Conservation (phyloP, 2,113 vertebrate species). For the Apistogramma diplotaenia region DNA sequence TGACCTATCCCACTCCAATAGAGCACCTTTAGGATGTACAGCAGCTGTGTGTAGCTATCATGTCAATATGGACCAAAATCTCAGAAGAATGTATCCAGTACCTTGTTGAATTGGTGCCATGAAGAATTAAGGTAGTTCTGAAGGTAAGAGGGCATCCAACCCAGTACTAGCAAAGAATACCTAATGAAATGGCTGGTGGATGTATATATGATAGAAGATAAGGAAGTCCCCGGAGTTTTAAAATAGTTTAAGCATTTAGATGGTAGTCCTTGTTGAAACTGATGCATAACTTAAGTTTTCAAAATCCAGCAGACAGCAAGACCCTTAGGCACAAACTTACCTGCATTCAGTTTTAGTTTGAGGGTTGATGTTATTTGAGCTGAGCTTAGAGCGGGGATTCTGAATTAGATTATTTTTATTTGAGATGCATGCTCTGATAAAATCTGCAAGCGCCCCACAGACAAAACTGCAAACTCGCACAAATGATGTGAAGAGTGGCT, state of each 20-base stretch:
- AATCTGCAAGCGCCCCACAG: not conserved
- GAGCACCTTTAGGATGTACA: not conserved
- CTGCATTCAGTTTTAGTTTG: not conserved
- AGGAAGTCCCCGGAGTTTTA: not conserved
- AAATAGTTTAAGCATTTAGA: not conserved
- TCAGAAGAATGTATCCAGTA: not conserved
- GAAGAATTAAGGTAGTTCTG: not conserved
- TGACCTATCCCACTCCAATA: not conserved
- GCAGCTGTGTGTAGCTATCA: not conserved
- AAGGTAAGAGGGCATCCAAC: not conserved
- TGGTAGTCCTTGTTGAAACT: not conserved
- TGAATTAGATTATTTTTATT: not conserved
- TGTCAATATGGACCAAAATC: not conserved
- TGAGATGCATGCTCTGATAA: not conserved
- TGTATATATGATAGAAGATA: not conserved
- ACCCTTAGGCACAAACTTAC: not conserved
- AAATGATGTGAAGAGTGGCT: not conserved
- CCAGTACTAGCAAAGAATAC: not conserved
- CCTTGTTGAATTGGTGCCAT: not conserved
- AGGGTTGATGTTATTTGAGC: not conserved
- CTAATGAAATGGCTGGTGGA: not conserved
- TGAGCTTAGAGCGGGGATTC: not conserved
- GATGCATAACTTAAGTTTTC: not conserved
- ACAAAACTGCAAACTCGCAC: not conserved
- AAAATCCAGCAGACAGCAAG: not conserved